Percentiles rank a stretch among this genome's conserved stretches.
phyloP scores from a whole-genome alignment of 1,140 invertebrate species.

The Drosophila sucinea region DNA sequence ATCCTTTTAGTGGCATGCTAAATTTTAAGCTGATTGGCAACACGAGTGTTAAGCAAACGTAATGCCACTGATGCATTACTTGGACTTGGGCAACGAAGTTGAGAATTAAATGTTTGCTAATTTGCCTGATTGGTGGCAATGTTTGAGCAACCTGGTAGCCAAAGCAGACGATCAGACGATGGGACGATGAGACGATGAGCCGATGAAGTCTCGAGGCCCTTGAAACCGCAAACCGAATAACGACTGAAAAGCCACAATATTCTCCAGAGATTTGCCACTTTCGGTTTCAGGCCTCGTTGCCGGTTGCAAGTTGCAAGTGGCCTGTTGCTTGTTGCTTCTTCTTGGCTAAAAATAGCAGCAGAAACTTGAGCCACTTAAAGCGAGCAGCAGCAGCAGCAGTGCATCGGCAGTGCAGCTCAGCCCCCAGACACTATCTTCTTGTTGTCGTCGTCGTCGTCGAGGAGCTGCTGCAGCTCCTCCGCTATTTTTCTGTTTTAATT shows the following conservation, averaged over 20 bases:
- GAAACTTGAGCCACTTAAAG: slow-evolving; percentile 55
- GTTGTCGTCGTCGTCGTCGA: slow-evolving; percentile 1
- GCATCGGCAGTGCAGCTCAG: slow-evolving; percentile 3
- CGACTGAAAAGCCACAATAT: slow-evolving; percentile 24
- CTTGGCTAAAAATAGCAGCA: slow-evolving; percentile 69
- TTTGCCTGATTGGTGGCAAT: slow-evolving; percentile 66
- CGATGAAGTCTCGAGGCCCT: slow-evolving; percentile 2
- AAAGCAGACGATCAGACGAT: background rate
- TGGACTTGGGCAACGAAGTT: slow-evolving; percentile 71
- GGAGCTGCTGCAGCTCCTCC: slow-evolving; percentile 35
- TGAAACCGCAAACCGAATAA: slow-evolving; percentile 34
- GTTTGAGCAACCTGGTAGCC: slow-evolving; percentile 15
- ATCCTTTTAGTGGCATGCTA: slow-evolving; percentile 31
- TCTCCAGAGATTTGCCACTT: slow-evolving; percentile 75
- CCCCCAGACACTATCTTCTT: slow-evolving; percentile 39
- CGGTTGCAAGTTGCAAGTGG: slow-evolving; percentile 17
- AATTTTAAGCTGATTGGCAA: slow-evolving; percentile 72
- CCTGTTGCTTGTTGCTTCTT: slow-evolving; percentile 10
- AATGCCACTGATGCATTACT: slow-evolving; percentile 30
- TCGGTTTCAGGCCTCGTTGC: slow-evolving; percentile 65
- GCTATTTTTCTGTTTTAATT: slow-evolving; percentile 57
- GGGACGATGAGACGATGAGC: background rate
- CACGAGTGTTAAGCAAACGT: slow-evolving; percentile 47
- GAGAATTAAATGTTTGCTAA: slow-evolving; percentile 74
- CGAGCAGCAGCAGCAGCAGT: slow-evolving; percentile 17